A percentile compares a stretch with the other conserved stretches of the same genome.
phyloP scores from a whole-genome alignment of 1,140 invertebrate species.

The Ceratina japonica region DNA sequence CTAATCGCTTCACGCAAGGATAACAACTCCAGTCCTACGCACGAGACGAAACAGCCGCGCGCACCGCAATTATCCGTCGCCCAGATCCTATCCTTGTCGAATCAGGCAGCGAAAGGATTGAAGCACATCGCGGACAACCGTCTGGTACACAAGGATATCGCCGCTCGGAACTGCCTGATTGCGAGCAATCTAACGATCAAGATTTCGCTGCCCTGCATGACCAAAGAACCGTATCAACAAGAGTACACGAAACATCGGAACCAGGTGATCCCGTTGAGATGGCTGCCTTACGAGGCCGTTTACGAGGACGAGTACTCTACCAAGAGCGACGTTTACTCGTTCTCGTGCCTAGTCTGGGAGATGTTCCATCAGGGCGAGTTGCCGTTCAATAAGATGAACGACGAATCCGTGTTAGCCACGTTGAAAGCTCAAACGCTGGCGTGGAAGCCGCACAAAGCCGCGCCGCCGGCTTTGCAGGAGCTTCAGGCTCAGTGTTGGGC shows the following conservation, averaged over 20 bases:
- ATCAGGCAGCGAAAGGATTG: conserved; percentile 92
- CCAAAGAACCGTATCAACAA: conserved; percentile 90
- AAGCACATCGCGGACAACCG: conserved; percentile 88
- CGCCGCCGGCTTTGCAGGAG: conserved; percentile 83
- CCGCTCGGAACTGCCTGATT: conserved; percentile 95
- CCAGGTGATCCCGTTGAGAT: conserved; percentile 84
- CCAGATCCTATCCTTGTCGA: conserved; percentile 86
- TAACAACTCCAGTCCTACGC: conserved; percentile 67
- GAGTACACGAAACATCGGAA: conserved; percentile 92
- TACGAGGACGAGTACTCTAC: conserved; percentile 95
- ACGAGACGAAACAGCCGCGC: conserved; percentile 76
- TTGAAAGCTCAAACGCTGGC: conserved; percentile 84
- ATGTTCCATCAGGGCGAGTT: conserved; percentile 92
- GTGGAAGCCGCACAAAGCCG: conserved; percentile 84
- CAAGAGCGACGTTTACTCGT: conserved; percentile 97
- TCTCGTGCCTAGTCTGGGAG: conserved; percentile 94
- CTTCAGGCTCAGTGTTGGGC: conserved; percentile 83
- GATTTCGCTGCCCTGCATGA: conserved; percentile 89
- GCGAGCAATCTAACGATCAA: conserved; percentile 91
- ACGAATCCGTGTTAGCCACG: conserved; percentile 87
- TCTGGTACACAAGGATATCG: conserved; percentile 92
- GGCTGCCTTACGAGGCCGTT: conserved; percentile 93
- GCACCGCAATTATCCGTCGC: conserved; percentile 84
- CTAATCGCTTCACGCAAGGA: conserved; percentile 89
- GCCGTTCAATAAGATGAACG: conserved; percentile 90